Evolutionary conservation across 2,113 vertebrate genomes (phyloP).

Genomic region (Menura novaehollandiae): DNA sequence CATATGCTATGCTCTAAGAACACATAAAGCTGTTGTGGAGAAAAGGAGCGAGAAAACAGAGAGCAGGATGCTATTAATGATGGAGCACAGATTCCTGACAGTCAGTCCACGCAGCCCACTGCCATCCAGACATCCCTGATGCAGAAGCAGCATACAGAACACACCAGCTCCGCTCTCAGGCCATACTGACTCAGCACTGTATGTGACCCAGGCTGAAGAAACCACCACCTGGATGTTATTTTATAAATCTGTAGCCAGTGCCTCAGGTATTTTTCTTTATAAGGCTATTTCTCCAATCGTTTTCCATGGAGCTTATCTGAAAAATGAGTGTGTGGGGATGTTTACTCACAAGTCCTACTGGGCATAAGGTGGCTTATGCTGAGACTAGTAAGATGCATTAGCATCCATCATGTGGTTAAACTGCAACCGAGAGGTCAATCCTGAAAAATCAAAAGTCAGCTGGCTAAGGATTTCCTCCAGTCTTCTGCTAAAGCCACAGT

Average conservation of each 20-base stretch:
- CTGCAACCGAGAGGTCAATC: neutral
- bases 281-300: neutral
- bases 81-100: neutral
- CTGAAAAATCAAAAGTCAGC: neutral
- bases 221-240: neutral
- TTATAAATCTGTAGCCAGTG: neutral
- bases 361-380: neutral
- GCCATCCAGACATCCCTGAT: neutral
- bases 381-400: neutral
- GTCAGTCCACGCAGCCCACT: neutral
- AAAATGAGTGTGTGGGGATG: fast-evolving
- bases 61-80: neutral
- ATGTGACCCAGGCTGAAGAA: neutral
- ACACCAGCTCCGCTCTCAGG: neutral
- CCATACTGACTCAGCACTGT: neutral
- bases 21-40: neutral
- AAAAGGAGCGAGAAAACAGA: neutral
- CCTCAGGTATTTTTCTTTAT: neutral
- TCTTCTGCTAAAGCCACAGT: neutral
- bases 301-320: neutral
- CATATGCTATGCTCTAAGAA: neutral
- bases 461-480: neutral
- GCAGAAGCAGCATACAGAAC: neutral
- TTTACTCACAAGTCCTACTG: neutral
- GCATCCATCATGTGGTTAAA: neutral